Evolutionary conservation across 2,888 invertebrate genomes (phyloP), one percentile per base, ranked within the genome.

Genomic region (Caenorhabditis becei): DNA sequence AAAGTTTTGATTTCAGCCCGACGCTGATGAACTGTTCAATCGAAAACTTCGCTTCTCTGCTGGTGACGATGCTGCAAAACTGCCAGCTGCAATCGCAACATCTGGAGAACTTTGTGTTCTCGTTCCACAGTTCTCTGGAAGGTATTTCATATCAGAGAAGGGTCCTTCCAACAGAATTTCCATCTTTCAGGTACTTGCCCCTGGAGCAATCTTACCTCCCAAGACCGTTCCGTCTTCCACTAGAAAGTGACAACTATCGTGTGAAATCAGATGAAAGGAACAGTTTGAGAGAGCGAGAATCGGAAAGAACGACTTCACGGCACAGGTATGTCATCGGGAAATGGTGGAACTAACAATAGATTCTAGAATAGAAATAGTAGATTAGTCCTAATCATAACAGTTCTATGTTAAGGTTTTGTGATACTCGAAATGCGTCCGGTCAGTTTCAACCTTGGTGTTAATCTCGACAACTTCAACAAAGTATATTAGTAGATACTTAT

Each of bases 21-120:
- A 97, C 92, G 83, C 89, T 14, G 94, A 91, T 26, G 91, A 91
- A 20, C 82, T 91, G 8, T 90, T 89, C 83, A 83, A 85, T 47
- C 87, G 91, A 67, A 91, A 91, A 82, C 80, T 91, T 4, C 87
- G 91, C 20, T 95, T 96, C 92, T 94, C 95, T 66, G 95, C 96
- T 93, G 95, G 95, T 32, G 96, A 96, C 91, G 97, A 97, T 92
- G 96, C 97, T 2, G 96, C 96, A 91, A 89, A 89, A 70, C 83
- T 91, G 44, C 90, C 91, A 41, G 82, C 86, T 90, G 96, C 96
- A 89, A 94, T 97, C 37, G 94, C 95, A 61, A 95, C 95, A 86
- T 90, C 96, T 94, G 97, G 97, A 58, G 97, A 97, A 91, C 93
- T 97, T 53, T 96, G 95, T 35, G 88, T 90, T 2, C 84, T 88